phyloP scores from a whole-genome alignment of 2,113 vertebrate species.

The Tetrax tetrax region DNA sequence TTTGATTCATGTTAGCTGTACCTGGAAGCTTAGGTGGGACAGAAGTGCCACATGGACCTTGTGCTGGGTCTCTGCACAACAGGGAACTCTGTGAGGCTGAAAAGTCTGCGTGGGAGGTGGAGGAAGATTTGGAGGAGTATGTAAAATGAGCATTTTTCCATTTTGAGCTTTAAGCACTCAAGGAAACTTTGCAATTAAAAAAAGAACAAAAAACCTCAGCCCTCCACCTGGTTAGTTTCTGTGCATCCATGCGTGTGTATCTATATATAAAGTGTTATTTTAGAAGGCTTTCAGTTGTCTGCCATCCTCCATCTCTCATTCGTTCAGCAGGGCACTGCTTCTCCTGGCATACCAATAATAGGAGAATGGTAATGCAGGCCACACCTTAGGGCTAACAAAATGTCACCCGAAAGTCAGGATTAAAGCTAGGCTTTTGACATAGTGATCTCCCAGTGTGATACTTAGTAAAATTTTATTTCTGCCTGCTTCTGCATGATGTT shows the following conservation, averaged over 20 bases:
- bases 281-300: background rate
- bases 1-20: background rate
- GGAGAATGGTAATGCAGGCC: background rate
- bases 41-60: background rate
- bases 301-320: background rate
- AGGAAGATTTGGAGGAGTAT: background rate
- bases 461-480: background rate
- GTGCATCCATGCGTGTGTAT: background rate
- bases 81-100: background rate
- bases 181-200: background rate
- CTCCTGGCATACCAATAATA: background rate
- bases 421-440: background rate
- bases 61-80: background rate
- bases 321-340: background rate
- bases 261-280: background rate
- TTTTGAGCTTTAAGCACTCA: background rate
- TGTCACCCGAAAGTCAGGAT: background rate
- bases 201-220: background rate
- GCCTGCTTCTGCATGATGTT: background rate
- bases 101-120: accelerated
- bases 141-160: background rate
- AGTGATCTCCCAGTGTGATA: accelerated
- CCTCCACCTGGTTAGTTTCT: background rate
- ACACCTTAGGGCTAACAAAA: background rate
- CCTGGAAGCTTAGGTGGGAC: background rate